Evolutionary conservation across 2,113 vertebrate species (phyloP).

Genomic region (Oncorhynchus mykiss): DNA sequence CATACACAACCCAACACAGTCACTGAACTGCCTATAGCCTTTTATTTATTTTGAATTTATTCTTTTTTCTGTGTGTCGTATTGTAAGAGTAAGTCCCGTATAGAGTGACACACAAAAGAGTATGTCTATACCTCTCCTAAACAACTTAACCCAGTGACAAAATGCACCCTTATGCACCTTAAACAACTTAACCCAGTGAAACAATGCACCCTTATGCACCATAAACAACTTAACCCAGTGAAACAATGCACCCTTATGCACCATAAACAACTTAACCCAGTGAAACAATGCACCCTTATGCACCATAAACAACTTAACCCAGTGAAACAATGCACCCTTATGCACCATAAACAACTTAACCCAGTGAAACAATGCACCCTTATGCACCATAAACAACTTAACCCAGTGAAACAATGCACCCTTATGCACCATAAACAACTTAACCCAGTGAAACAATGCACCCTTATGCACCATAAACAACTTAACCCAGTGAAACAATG

Average conservation of each 20-base stretch:
- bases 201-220: slow-evolving; percentile 64
- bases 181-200: slow-evolving; percentile 58
- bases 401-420: slow-evolving; percentile 61
- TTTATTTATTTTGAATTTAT: slow-evolving; percentile 60
- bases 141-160: slow-evolving; percentile 58
- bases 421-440: slow-evolving; percentile 62
- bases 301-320: slow-evolving; percentile 52
- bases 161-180: slow-evolving; percentile 66
- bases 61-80: slow-evolving; percentile 56
- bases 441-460: slow-evolving; percentile 61
- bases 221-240: too few relatives aligned
- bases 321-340: slow-evolving; percentile 61
- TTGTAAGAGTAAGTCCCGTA: slow-evolving; percentile 55
- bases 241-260: too few relatives aligned
- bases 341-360: slow-evolving; percentile 63
- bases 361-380: slow-evolving; percentile 62
- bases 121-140: slow-evolving; percentile 69
- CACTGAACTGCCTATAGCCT: slow-evolving; percentile 66
- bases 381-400: slow-evolving; percentile 59
- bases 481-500: slow-evolving; percentile 60
- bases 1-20: slow-evolving; percentile 37
- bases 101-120: slow-evolving; percentile 58
- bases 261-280: slow-evolving; percentile 44
- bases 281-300: too few relatives aligned
- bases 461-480: slow-evolving; percentile 59